Conservation (phyloP, 2,888 invertebrate species). For the Nomada hirtipes region DNA sequence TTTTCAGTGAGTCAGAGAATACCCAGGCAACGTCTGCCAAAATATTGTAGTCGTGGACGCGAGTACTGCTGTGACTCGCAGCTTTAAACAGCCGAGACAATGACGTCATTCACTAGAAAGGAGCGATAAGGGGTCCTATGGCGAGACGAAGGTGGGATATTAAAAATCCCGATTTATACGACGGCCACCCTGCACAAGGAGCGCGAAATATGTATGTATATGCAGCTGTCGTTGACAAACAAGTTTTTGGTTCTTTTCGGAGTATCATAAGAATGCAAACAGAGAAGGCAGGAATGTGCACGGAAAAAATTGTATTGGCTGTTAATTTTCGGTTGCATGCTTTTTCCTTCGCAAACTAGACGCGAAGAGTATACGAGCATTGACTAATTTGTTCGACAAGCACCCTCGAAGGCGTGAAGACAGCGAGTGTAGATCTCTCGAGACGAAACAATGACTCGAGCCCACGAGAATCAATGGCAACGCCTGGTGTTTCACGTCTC, state of each 20-base stretch:
- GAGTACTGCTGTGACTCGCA: constrained; percentile 9
- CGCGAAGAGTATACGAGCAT: constrained; percentile 1
- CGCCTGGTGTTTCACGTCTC: constrained; percentile 29
- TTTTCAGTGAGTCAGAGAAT: constrained; percentile 65
- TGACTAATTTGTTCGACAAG: constrained; percentile 44
- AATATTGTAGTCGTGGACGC: constrained; percentile 67
- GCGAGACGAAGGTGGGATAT: constrained; percentile 37
- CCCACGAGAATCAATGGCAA: constrained; percentile 38
- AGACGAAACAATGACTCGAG: constrained; percentile 58
- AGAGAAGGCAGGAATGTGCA: too few species aligned
- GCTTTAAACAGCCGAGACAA: constrained; percentile 55
- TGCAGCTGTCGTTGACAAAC: constrained; percentile 41
- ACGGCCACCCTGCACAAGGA: constrained; percentile 6
- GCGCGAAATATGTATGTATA: constrained; percentile 11
- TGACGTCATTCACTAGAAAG: constrained; percentile 68
- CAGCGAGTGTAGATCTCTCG: constrained; percentile 24
- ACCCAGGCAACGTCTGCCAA: constrained; percentile 67
- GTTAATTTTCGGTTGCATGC: background rate
- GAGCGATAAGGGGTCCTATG: constrained; percentile 36
- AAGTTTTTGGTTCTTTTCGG: background rate
- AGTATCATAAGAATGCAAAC: constrained; percentile 3
- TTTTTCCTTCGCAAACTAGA: background rate
- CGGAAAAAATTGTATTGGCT: background rate
- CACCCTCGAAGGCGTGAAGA: constrained; percentile 25
- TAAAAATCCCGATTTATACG: constrained; percentile 41